Evolutionary conservation across 2,797 vertebrate species (phyloP).

Genomic region (Acrossocheilus fasciatus): DNA sequence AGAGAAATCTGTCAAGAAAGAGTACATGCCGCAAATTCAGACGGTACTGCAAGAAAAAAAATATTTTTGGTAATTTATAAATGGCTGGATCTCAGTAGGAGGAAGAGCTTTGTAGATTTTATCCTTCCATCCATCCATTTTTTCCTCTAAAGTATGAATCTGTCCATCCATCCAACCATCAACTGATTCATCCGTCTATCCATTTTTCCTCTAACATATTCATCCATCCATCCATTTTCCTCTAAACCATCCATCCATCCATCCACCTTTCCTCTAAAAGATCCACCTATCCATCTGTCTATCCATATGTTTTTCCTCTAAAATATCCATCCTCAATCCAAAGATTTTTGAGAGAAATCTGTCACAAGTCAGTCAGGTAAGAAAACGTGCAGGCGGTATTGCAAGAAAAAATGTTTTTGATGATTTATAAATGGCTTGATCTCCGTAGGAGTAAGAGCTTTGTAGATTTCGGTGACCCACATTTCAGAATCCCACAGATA

Average conservation of each 20-base stretch:
- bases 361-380: neutral
- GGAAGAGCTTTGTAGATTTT: neutral
- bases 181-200: neutral
- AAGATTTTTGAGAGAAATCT: neutral
- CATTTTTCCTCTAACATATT: neutral
- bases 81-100: neutral
- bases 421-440: slow-evolving; percentile 27
- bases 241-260: neutral
- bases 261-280: neutral
- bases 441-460: slow-evolving; percentile 14
- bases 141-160: neutral
- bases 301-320: neutral
- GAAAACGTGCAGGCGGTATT: neutral
- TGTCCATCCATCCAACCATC: neutral
- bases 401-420: neutral
- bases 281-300: neutral
- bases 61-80: neutral
- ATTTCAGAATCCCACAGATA: slow-evolving; percentile 47
- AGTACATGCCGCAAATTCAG: neutral
- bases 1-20: too few species aligned
- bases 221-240: neutral
- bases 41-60: neutral
- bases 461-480: slow-evolving; percentile 51
- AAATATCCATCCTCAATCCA: neutral
- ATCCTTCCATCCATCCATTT: neutral